phyloP scores from a whole-genome alignment of 2,888 invertebrate genomes.

The Drosophila testacea region DNA sequence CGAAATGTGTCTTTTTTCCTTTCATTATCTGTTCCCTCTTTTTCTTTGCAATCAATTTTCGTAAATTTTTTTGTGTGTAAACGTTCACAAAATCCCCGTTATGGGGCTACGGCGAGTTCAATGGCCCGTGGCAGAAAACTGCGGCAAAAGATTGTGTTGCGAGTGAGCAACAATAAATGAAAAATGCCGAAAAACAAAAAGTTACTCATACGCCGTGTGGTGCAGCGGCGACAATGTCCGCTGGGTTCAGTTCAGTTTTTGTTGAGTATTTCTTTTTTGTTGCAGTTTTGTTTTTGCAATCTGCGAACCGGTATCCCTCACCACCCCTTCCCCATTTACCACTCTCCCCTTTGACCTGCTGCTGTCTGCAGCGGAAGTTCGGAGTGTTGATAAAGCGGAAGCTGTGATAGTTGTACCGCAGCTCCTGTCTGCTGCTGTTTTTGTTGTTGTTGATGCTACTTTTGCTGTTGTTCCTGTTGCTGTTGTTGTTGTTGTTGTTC shows the following conservation, averaged over 20 bases:
- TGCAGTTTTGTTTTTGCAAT: conserved; percentile 32
- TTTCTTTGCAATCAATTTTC: too few species aligned
- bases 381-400: conserved; percentile 72
- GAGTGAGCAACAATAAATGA: conserved; percentile 59
- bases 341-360: not conserved
- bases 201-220: conserved; percentile 58
- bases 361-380: conserved; percentile 62
- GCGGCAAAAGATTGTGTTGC: conserved; percentile 54
- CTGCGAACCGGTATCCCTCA: conserved; percentile 16
- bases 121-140: conserved; percentile 41
- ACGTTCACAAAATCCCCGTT: not conserved
- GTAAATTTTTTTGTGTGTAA: not conserved
- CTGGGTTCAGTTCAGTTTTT: conserved; percentile 44
- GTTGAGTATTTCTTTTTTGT: not conserved
- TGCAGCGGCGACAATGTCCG: conserved; percentile 58
- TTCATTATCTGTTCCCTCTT: not conserved
- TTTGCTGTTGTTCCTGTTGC: too few species aligned
- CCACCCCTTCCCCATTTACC: conserved; percentile 1
- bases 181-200: conserved; percentile 61
- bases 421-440: conserved; percentile 23
- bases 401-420: conserved; percentile 65
- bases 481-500: conserved; percentile 2
- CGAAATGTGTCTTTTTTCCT: conserved; percentile 14
- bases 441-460: not conserved
- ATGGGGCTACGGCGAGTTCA: conserved; percentile 35